Percentiles rank a stretch among this genome's conserved stretches.
Evolutionary conservation across 1,140 invertebrate species (phyloP).

Genomic region (Oppia nitens): DNA sequence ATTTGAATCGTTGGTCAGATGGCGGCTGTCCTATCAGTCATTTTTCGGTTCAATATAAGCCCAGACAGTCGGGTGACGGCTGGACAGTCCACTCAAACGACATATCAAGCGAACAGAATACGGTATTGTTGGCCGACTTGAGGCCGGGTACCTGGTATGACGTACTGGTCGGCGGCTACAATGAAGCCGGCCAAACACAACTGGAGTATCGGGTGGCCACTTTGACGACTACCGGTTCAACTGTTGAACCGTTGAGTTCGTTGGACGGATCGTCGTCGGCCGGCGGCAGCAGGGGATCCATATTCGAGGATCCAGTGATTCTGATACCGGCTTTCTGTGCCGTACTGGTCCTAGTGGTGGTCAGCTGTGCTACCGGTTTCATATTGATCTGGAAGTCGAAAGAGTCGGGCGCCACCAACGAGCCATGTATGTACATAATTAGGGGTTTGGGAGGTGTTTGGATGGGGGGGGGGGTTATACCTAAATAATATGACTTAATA

Average conservation of each 20-base stretch:
- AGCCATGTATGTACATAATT: conserved; percentile 14
- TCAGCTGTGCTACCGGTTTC: conserved; percentile 18
- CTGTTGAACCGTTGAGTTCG: conserved; percentile 12
- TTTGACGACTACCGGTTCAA: conserved; percentile 60
- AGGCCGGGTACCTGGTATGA: conserved; percentile 26
- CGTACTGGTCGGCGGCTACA: conserved; percentile 76
- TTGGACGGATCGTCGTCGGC: neutral
- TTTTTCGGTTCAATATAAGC: conserved; percentile 33
- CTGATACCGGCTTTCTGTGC: conserved; percentile 21
- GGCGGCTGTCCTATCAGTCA: conserved; percentile 37
- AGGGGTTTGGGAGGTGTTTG: no score
- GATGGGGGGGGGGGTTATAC: no score
- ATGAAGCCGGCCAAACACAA: conserved; percentile 84
- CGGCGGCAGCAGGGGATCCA: neutral
- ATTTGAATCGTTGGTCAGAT: conserved; percentile 34
- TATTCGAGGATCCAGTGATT: conserved; percentile 20
- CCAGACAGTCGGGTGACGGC: neutral
- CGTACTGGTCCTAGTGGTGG: conserved; percentile 20
- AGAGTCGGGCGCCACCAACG: neutral
- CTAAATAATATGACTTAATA: no score
- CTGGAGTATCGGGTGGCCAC: conserved; percentile 89
- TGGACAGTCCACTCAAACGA: conserved; percentile 24
- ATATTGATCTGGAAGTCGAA: conserved; percentile 14
- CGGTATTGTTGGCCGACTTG: conserved; percentile 19
- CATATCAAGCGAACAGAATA: conserved; percentile 18